Base-by-base conservation (phyloP, 2,113 vertebrate genomes). In the Indri indri region DNA sequence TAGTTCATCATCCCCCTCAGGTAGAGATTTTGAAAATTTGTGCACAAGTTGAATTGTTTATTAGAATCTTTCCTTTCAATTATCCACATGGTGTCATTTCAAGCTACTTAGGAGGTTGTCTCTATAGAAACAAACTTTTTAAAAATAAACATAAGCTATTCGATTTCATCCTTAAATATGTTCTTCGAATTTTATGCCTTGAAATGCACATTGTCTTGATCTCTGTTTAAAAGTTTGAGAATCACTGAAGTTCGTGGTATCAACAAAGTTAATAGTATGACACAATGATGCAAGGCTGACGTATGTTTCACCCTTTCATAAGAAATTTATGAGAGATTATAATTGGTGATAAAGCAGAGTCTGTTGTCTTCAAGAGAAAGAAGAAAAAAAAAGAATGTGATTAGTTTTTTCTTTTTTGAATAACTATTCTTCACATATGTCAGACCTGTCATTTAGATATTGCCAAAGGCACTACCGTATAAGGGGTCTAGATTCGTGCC, bases 21-120 rank as follows among this genome's bases (percentile, higher is more conserved):
- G 52, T 1, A 50, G 68, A 94, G 18, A 54, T 82, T 81, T 88
- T 40, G 34, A 94, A 52, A 86, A 95, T 93, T 94, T 94, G 74
- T 91, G 92, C 77, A 88, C 90, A 88, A 85, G 47, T 95, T 92
- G 86, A 92, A 95, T 84, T 96, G 92, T 84, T 95, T 92, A 96
- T 84, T 95, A 88, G 57, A 82, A 79, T 91, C 52, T 91, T 93
- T 71, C 54, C 79, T 94, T 96, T 96, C 34, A 54, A 0, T 94
- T 90, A 90, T 77, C 61, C 11, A 79, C 65, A 52, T 76, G 52
- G 22, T 85, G 20, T 73, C 73, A 63, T 70, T 84, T n/a, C 17
- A 25, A 93, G 85, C 65, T 96, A 32, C 6, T 94, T 74, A 74
- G 88, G 32, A 73, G 52, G 8, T 42, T 90, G 71, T 88, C 42